Evolutionary conservation across 2,888 invertebrate genomes (phyloP), one percentile per base, ranked within the genome.

Genomic region (Matsumyia berberina): DNA sequence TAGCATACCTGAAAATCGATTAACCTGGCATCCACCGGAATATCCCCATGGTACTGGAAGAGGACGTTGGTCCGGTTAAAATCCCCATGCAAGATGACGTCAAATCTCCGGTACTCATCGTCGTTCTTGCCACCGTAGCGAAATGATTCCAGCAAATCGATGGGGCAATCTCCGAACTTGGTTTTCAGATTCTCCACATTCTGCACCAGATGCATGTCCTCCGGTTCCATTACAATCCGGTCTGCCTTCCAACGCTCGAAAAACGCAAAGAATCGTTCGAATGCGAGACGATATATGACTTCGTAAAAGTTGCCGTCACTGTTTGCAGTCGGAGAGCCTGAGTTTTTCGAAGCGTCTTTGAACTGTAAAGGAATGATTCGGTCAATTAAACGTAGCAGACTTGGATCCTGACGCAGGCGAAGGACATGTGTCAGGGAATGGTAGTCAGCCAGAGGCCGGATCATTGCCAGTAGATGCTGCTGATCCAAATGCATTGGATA

Each of bases 11-110:
- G 91, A 87, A 91, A 91, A 86, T 91, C 91, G 72, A 91, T 90
- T 89, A 91, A 88, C 87, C 89, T 89, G 2, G 89, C 86, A 86
- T 87, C 87, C 53, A 89, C 88, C 8, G 87, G 86, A 53, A 77
- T 81, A 11, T 72, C 72, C 3, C 17, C 57, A 24, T 86, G 81
- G 77, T 90, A 89, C 44, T 88, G 88, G 66, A 91, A 91, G 12
- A 91, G 86, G 7, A 91, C 91, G 87, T 91, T 92, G 87, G 91
- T 91, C 3, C 91, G 89, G 87, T 90, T 91, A 70, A 88, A 91
- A 64, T 92, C 91, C 24, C 92, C 91, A 77, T 91, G 92, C 11
- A 90, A 81, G 31, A 91, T 89, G 2, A 89, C 89, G 3, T 87
- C 88, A 81, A 91, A 91, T 11, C 83, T 49, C 15, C 81, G 86